These are phyloP conservation scores for Anolis carolinensis DNA, from an alignment of 2,113 vertebrate species.

Conservation along the genomic window DNA sequence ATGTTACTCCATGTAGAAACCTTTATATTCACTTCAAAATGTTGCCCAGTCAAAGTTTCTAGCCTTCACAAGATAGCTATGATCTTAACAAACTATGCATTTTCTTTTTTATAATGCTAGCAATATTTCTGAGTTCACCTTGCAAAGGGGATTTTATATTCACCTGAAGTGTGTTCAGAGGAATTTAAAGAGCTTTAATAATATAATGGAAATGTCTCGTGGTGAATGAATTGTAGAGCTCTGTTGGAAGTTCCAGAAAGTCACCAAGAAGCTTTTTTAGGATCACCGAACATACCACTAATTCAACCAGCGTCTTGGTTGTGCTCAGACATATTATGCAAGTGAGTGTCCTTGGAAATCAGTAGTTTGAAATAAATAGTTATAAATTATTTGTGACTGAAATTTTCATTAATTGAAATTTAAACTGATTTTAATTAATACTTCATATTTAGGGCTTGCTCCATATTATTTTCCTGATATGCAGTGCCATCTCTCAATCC, in stretches of 20 bases:
- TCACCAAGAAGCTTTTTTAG: not conserved
- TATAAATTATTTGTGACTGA: too few species aligned
- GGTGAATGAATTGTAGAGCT: not conserved
- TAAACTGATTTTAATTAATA: too few species aligned
- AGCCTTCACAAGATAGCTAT: not conserved
- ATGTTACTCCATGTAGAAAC: not conserved
- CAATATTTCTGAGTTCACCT: not conserved
- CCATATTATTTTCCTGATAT: too few species aligned
- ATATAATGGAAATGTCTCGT: not conserved
- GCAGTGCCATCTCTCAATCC: not conserved
- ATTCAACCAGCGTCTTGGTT: too few species aligned
- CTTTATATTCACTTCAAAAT: not conserved
- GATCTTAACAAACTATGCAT: not conserved
- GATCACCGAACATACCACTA: not conserved
- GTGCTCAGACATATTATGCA: too few species aligned
- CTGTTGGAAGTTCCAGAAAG: not conserved
- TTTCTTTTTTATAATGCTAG: not conserved
- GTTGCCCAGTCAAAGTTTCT: not conserved
- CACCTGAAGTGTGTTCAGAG: not conserved
- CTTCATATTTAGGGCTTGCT: too few species aligned
- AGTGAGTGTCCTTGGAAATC: too few species aligned
- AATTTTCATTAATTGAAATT: too few species aligned
- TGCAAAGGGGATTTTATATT: not conserved
- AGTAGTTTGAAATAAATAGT: too few species aligned
- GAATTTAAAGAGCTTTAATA: not conserved